phyloP scores from a whole-genome alignment of 2,113 vertebrate genomes.

The Speoplatyrhinus poulsoni region DNA sequence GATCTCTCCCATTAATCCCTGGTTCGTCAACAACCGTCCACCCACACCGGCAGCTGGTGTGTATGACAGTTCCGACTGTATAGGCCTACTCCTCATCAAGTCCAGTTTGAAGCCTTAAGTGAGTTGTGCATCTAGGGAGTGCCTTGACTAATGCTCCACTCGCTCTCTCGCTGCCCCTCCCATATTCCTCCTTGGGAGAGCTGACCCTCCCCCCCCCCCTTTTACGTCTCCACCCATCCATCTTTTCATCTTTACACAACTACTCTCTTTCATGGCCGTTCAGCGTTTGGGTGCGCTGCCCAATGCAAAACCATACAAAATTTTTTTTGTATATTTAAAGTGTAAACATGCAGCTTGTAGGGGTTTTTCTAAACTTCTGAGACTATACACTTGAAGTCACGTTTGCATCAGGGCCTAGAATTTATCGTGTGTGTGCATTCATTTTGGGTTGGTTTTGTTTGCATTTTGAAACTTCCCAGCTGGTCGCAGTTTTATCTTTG shows the following conservation, averaged over 20 bases:
- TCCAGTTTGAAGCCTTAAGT: conserved; percentile 11
- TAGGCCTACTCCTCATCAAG: conserved; percentile 1
- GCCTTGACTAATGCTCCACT: conserved; percentile 34
- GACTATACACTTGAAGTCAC: not conserved
- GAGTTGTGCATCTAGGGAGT: conserved; percentile 49
- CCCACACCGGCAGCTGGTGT: not conserved
- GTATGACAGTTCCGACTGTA: not conserved
- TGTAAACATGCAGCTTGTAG: no score
- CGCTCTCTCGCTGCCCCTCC: conserved; percentile 44
- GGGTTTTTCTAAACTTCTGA: not conserved
- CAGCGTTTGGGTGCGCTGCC: not conserved
- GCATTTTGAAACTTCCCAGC: not conserved
- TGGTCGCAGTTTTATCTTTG: not conserved
- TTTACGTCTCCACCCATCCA: conserved; percentile 48
- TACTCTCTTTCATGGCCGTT: conserved; percentile 59
- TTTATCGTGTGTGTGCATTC: not conserved
- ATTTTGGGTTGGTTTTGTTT: not conserved
- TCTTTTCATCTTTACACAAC: conserved; percentile 61
- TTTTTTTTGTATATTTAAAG: no score
- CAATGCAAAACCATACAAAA: no score
- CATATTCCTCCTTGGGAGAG: conserved; percentile 51
- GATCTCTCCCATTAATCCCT: conserved; percentile 6
- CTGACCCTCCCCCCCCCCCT: conserved; percentile 34
- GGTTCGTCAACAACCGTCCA: not conserved
- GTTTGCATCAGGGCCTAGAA: not conserved